Percentiles rank a stretch among this genome's conserved stretches.
Evolutionary conservation across 2,113 vertebrate genomes (phyloP).

Genomic region (Clarias batrachus): DNA sequence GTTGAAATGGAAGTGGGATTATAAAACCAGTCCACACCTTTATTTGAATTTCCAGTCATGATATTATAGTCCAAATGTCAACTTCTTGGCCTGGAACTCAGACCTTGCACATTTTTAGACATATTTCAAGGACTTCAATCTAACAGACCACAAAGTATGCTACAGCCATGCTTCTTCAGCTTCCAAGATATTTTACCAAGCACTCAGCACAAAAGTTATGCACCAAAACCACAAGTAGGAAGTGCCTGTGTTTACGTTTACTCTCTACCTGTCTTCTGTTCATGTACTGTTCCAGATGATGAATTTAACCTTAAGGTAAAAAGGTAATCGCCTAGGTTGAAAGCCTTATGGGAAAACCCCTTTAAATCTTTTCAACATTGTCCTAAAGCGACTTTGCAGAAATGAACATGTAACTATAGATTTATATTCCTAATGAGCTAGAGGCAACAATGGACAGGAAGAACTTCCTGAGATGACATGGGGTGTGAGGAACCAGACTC

Average conservation of each 20-base stretch:
- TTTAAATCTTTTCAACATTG: neutral
- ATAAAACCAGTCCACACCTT: neutral
- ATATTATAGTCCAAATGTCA: constrained; percentile 18
- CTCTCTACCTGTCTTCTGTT: constrained; percentile 4
- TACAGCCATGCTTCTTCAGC: constrained; percentile 41
- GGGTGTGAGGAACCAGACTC: neutral
- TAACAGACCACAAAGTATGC: constrained; percentile 58
- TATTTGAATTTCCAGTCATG: neutral
- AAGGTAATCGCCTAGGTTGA: neutral
- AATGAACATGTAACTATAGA: neutral
- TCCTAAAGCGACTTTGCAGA: neutral
- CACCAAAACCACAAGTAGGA: neutral
- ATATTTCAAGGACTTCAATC: constrained; percentile 54
- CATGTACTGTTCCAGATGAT: neutral
- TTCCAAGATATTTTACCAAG: constrained; percentile 14
- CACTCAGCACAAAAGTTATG: constrained; percentile 16
- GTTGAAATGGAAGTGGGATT: neutral
- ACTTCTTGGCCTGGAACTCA: constrained; percentile 1
- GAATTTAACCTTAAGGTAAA: neutral
- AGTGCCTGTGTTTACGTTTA: constrained; percentile 21
- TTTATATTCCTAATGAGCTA: neutral
- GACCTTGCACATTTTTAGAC: constrained; percentile 49
- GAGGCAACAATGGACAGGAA: neutral
- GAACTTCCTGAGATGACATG: neutral
- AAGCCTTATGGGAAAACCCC: neutral